Evolutionary conservation across 2,797 vertebrate species (phyloP).

Genomic region (Argentina silus): DNA sequence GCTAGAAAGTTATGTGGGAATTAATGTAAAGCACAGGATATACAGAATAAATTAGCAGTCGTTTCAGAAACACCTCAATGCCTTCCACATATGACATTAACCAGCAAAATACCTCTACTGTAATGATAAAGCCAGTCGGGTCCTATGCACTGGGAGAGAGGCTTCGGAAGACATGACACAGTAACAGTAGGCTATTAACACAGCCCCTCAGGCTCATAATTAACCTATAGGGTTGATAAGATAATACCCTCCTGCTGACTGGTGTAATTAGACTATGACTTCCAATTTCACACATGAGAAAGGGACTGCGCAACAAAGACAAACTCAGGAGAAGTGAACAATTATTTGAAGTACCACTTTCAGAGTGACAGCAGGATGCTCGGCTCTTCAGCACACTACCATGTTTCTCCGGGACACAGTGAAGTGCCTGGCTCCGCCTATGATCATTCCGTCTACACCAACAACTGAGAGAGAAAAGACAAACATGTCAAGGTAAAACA

Average conservation of each 20-base stretch:
- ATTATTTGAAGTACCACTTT: constrained; percentile 79
- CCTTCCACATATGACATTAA: not conserved
- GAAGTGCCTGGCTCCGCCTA: constrained; percentile 74
- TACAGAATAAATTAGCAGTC: not conserved
- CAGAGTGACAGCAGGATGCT: constrained; percentile 80
- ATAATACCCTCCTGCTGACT: constrained; percentile 23
- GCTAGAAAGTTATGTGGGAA: not conserved
- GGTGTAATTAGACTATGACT: constrained; percentile 24
- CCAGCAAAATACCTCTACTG: not conserved
- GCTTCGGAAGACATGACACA: constrained; percentile 36
- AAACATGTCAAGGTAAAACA: not conserved
- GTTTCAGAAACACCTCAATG: constrained; percentile 1
- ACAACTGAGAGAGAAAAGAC: constrained; percentile 75
- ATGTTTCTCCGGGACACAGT: constrained; percentile 81
- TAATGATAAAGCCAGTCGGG: constrained; percentile 30
- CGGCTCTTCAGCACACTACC: constrained; percentile 77
- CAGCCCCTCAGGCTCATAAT: constrained; percentile 10
- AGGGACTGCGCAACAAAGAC: not conserved
- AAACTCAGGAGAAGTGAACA: not conserved
- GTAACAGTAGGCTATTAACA: constrained; percentile 37
- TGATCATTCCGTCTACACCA: constrained; percentile 85
- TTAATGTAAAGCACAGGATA: not conserved
- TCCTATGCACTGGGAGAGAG: constrained; percentile 21
- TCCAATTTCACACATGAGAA: not conserved
- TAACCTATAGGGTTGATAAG: constrained; percentile 1